Base-by-base conservation (phyloP, 2,113 vertebrate genomes). In the Theristicus caerulescens region DNA sequence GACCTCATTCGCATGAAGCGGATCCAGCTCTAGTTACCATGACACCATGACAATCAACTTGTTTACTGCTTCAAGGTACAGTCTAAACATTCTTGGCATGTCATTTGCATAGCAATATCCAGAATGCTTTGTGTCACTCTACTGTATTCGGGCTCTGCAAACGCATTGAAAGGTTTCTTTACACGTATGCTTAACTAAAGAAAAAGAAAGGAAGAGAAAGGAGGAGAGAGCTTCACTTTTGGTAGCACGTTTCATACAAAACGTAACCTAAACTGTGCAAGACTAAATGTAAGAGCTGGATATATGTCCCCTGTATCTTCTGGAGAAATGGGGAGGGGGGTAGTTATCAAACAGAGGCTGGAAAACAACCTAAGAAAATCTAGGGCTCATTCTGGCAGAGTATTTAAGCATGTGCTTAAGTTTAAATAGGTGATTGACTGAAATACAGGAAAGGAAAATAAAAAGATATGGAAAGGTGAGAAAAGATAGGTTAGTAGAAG, bases 71-170 rank as follows among this genome's bases (percentile, higher is more conserved):
- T 91, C 93, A 96, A 98, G 97, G 97, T 97, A 98, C 96, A 97
- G 96, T 90, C 77, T 97, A 96, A 97, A 96, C 52, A 83, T 96
- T 96, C 97, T 97, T 97, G 97, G 97, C 96, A 97, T 34, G 93
- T 98, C 88, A 98, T 98, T 98, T 98, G 98, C 98, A 98, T 97
- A 97, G 98, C 97, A 98, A 98, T 98, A 98, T 97, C 95, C 97
- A 98, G 95, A 97, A 98, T 96, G 96, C 97, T 96, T 98, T 98
- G 97, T 97, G 93, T 64, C 97, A 96, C 81, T 95, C 73, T 94
- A 91, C 96, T 79, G 95, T 80, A 84, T 97, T 89, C 64, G 66
- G 70, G 76, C 95, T 91, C 95, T 91, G 83, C 86, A 92, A 95
- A 82, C 1, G 13, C 55, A 69, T 42, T 94, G 94, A 97, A 97